Evolutionary conservation across 2,888 invertebrate genomes (phyloP), one percentile per base, ranked within the genome.

Genomic region (Aspidiotus destructor): DNA sequence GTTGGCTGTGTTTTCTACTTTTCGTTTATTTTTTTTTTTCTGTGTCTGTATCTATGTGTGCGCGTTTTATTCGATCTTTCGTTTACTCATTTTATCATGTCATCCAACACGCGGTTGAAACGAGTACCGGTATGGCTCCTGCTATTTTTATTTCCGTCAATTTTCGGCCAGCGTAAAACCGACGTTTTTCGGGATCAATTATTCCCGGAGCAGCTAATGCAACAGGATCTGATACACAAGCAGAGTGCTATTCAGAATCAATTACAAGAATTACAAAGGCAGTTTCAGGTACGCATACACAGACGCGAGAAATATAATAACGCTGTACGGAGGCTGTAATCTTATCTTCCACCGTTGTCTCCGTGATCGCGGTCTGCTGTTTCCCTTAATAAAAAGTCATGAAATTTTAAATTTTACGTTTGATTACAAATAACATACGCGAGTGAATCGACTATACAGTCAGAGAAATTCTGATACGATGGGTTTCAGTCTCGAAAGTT

Each of bases 221-320:
- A 75, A 68, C 75, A 75, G 70, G 74, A 73, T 68, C 71, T 74
- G 8, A 74, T 73, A 75, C 75, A 72, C 55, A 73, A 73, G 73
- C 76, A 73, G 73, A 76, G 48, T 74, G 76, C 65, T 73, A 73
- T 74, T 73, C 79, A 71, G 76, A 76, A 71, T 75, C 79, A 73
- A 75, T 76, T 74, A 58, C 74, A 74, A 62, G 70, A 73, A 68
- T 69, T 75, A 13, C 73, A 72, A 65, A 63, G 71, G 40, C 68
- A 68, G 41, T 61, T 68, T 52, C 68, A 68, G 61, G 68, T 68
- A 52, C 9, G 52, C 15, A 52, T 11, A 8, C 40, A 28, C n/a
- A 48, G 48, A 48, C 28, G 41, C 10, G 8, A 58, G 1, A 10
- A 7, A 40, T 41, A 13, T 58, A 58, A 8, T 8, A 17, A 58